Percentiles rank a stretch among this genome's conserved stretches.
These are phyloP conservation scores for Sardina pilchardus DNA, from an alignment of 2,113 vertebrate species.

Conservation along the genomic window DNA sequence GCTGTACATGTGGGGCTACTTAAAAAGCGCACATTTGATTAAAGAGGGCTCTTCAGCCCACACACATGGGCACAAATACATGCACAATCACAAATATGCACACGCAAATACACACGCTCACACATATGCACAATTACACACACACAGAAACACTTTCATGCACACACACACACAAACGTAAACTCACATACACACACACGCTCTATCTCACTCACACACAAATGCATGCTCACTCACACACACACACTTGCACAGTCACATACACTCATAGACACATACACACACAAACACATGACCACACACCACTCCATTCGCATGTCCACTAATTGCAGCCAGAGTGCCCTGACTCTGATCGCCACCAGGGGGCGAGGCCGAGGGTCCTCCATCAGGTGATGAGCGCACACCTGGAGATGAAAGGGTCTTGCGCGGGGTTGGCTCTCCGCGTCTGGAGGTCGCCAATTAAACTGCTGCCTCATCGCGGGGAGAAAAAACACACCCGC, in stretches of 20 bases:
- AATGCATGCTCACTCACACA: too few relatives aligned
- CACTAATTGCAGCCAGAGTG: background rate
- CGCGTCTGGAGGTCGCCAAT: constrained; percentile 33
- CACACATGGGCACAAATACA: background rate
- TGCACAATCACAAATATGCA: background rate
- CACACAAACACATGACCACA: background rate
- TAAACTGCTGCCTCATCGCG: constrained; percentile 38
- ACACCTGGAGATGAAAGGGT: constrained; percentile 25
- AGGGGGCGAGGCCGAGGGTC: constrained; percentile 23
- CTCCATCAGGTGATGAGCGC: background rate
- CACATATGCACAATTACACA: background rate
- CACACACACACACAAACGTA: too few relatives aligned
- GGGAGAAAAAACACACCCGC: constrained; percentile 16
- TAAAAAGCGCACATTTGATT: background rate
- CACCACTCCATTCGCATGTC: background rate
- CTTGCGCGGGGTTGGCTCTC: background rate
- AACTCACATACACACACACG: too few relatives aligned
- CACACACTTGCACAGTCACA: too few relatives aligned
- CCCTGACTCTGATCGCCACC: constrained; percentile 22
- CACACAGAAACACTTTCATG: background rate
- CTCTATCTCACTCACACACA: too few relatives aligned
- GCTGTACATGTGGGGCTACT: background rate
- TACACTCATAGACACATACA: too few relatives aligned
- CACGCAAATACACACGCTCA: background rate
- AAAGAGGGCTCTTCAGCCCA: background rate